Base-by-base conservation (phyloP, 92 coral and sea anemone genomes). In the Umimayanthus chanpuru region DNA sequence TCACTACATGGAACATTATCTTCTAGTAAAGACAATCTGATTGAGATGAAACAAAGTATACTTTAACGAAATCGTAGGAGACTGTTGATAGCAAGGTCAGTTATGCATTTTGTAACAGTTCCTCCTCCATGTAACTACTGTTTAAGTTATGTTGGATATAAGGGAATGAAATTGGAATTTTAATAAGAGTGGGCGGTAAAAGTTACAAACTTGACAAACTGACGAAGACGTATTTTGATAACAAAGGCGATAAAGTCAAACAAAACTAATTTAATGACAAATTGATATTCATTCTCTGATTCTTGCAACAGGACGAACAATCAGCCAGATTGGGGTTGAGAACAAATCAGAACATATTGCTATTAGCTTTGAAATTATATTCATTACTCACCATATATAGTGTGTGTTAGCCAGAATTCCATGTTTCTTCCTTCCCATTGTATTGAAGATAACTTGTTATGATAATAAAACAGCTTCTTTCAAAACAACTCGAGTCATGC, bases 1-100 rank as follows among this genome's bases (percentile, higher is more conserved):
- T 44, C 41, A 78, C 64, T 50, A 78, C 82, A 78, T 78, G 61
- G 82, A 78, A 78, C 82, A 78, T 78, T 47, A 53, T 78, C 82
- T 50, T 44, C 82, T 78, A n/a, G 61, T 49, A 30, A 8, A 49
- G 65, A 28, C 32, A 43, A 25, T 78, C 82, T 78, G 65, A 77
- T 23, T 8, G 53, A 44, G 39, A 28, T 47, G 61, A 26, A 49
- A 47, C 38, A 50, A 21, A 73, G 49, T 43, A 21, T 38, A 28
- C 6, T 36, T 75, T 39, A 28, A 76, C 28, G 28, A 2, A 6
- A 77, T 28, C 28, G 16, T 11, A 50, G 44, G 14, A 10, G 4
- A 41, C 14, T 6, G 18, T 26, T n/a, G 30, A 47, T n/a, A 28
- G 30, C 21, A 72, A 28, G 30, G 40, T 72, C 6, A 72, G 10